Evolutionary conservation across 2,888 invertebrate species (phyloP).

Genomic region (Chrysina gloriosa): DNA sequence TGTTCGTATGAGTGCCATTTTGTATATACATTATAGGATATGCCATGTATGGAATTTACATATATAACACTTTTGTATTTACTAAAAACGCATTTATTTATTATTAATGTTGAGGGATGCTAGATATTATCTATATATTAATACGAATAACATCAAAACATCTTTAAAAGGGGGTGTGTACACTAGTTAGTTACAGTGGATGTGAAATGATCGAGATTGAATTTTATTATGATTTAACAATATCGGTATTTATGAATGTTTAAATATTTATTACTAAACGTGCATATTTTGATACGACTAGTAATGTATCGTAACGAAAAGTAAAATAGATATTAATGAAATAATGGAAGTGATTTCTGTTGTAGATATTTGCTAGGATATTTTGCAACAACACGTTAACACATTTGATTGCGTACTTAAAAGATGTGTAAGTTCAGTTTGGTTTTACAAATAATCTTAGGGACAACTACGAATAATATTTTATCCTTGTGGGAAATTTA

Average conservation of each 20-base stretch:
- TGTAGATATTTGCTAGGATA: too few species aligned
- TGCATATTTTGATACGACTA: not conserved
- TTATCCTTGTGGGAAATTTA: too few species aligned
- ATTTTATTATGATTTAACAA: conserved; percentile 14
- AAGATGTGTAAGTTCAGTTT: too few species aligned
- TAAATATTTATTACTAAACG: not conserved
- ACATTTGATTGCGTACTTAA: too few species aligned
- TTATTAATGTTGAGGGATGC: conserved; percentile 33
- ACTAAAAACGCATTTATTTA: conserved; percentile 36
- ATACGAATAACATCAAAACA: conserved; percentile 18
- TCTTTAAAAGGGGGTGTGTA: not conserved
- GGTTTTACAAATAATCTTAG: too few species aligned
- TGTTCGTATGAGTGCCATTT: conserved; percentile 39
- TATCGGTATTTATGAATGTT: conserved; percentile 1
- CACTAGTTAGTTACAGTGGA: conserved; percentile 22
- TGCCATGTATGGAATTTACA: conserved; percentile 35
- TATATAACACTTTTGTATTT: conserved; percentile 38
- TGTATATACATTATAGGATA: conserved; percentile 39
- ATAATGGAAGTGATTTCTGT: too few species aligned
- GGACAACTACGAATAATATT: too few species aligned
- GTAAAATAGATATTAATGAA: too few species aligned
- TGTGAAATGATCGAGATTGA: conserved; percentile 31
- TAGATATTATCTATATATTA: conserved; percentile 24
- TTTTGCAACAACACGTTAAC: too few species aligned
- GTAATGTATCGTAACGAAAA: too few species aligned